Evolutionary conservation across 2,888 invertebrate genomes (phyloP).

Genomic region (Acanthopleura granulata): DNA sequence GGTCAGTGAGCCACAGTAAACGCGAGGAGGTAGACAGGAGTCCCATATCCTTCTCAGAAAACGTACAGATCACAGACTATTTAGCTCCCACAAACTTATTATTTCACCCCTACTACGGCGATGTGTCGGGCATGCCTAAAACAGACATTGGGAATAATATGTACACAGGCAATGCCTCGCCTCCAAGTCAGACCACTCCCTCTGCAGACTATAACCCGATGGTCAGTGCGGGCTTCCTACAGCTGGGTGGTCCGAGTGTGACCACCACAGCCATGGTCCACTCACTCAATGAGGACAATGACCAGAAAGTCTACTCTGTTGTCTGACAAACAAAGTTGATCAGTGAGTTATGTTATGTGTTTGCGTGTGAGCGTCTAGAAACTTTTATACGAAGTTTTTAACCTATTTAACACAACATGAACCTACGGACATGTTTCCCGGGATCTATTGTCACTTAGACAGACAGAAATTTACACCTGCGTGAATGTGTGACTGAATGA

Average conservation of each 20-base stretch:
- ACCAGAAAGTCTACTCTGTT: constrained; percentile 16
- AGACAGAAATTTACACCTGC: too few species aligned
- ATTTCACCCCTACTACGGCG: constrained; percentile 13
- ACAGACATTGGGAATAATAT: constrained; percentile 8
- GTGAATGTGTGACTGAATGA: too few species aligned
- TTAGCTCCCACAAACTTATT: background rate
- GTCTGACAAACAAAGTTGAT: constrained; percentile 1
- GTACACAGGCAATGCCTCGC: background rate
- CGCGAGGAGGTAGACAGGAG: background rate
- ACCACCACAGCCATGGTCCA: constrained; percentile 16
- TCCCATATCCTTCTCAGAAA: constrained; percentile 13
- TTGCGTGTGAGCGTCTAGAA: too few species aligned
- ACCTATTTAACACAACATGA: too few species aligned
- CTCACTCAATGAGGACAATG: background rate
- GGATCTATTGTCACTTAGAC: too few species aligned
- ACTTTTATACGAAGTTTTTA: too few species aligned
- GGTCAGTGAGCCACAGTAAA: background rate
- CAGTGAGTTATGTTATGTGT: too few species aligned
- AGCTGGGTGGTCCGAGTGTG: background rate
- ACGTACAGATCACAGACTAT: constrained; percentile 10
- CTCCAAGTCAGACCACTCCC: background rate
- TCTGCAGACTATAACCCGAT: background rate
- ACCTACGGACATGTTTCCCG: too few species aligned
- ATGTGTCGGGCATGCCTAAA: background rate
- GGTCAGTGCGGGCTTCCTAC: background rate